These are phyloP conservation scores for Sesamia nonagrioides DNA, from an alignment of 1,140 invertebrate species.

Conservation along the genomic window DNA sequence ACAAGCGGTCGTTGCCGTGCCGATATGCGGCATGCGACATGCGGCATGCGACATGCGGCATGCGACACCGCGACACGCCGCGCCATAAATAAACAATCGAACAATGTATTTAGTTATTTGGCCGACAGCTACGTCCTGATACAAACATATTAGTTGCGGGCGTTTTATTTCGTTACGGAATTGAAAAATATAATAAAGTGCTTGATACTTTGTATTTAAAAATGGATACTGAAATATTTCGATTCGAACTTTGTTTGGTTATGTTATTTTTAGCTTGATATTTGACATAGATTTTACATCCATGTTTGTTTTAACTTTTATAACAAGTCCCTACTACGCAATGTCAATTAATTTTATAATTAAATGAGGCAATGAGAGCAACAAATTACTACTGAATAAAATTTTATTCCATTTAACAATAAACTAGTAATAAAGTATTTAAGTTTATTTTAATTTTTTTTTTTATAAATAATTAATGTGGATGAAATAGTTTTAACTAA, in stretches of 20 bases:
- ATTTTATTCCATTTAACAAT: background rate
- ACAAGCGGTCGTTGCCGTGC: too few relatives aligned
- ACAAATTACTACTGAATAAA: background rate
- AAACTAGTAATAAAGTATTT: background rate
- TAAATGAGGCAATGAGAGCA: too few relatives aligned
- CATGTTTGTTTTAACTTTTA: background rate
- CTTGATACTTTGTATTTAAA: background rate
- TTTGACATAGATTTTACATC: background rate
- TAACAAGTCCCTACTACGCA: background rate
- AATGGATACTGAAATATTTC: conserved; percentile 4
- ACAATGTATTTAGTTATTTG: conserved; percentile 40
- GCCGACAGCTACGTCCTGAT: conserved; percentile 15
- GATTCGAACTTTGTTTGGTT: background rate
- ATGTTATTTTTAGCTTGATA: background rate
- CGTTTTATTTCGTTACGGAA: conserved; percentile 24
- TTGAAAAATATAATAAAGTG: conserved; percentile 26
- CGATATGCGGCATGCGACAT: conserved; percentile 7
- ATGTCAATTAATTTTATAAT: too few relatives aligned
- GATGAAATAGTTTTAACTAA: too few relatives aligned
- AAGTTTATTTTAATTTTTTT: too few relatives aligned
- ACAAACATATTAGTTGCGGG: conserved; percentile 28
- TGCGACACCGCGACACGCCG: background rate
- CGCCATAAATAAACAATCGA: conserved; percentile 35
- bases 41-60: background rate
- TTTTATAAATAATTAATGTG: too few relatives aligned